Base-by-base conservation (phyloP, 2,888 invertebrate genomes). In the Leptodirus hochenwartii region DNA sequence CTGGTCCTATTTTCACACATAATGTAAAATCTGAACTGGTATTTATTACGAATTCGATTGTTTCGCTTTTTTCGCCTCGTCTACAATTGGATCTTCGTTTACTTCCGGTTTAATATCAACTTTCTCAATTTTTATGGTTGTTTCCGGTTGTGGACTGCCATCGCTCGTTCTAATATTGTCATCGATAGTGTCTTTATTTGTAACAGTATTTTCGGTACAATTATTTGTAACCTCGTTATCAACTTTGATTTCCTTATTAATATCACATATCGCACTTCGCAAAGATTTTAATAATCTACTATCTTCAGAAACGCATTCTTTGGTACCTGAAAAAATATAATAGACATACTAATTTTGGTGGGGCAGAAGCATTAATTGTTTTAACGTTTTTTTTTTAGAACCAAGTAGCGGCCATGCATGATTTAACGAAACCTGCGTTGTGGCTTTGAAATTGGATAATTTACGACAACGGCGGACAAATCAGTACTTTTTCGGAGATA, bases 201-300 rank as follows among this genome's bases (percentile, higher is more conserved):
- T 29, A 10, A 28, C 22, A 14, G 20, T 20, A 24, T 29, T 14
- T 11, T 25, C 22, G 14, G 10, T 27, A 28, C 33, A 27, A 16
- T 24, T 29, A 31, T 35, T 26, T 35, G n/a, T 20, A 20, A 8
- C n/a, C n/a, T 38, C 17, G 35, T 31, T 30, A 37, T 9, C 29
- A 23, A 27, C 27, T 35, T 43, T 37, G 35, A 36, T 30, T 24
- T 33, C 35, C 37, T 41, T 41, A 35, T 37, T 37, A 33, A 40
- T 41, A 31, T 36, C 32, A 31, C 53, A 59, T 34, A 75, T 50
- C 12, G 67, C 71, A 46, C 62, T 58, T 41, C 64, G 64, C 35
- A 76, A 62, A 4, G 69, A 63, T 37, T 71, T 62, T 40, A 74
- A 60, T 40, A 71, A 44, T 34, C 66, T 56, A 25, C 64, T 54